Percentiles rank a stretch among this genome's conserved stretches.
Evolutionary conservation across 1,140 invertebrate species (phyloP).

Genomic region (Papilio helenus): DNA sequence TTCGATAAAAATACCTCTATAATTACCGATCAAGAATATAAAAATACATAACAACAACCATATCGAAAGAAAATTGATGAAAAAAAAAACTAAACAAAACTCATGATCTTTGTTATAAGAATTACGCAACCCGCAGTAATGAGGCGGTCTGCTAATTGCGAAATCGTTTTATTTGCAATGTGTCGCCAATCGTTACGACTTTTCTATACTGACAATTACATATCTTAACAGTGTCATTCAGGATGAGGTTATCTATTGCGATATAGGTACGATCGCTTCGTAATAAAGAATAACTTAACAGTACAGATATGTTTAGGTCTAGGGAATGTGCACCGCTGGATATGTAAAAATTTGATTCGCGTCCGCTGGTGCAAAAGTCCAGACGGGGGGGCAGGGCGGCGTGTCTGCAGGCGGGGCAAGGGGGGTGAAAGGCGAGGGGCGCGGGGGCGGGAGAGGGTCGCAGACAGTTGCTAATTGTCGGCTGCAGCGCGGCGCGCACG

Average conservation of each 20-base stretch:
- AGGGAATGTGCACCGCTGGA: conserved; percentile 5
- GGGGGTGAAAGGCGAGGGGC: conserved; percentile 57
- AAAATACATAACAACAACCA: background rate
- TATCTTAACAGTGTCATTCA: background rate
- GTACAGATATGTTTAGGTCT: background rate
- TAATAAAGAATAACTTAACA: background rate
- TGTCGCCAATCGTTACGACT: conserved; percentile 19
- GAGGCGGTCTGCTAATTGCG: conserved; percentile 28
- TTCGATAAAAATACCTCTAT: too few relatives aligned
- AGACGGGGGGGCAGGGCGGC: conserved; percentile 8
- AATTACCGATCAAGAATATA: background rate
- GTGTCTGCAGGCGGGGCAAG: background rate
- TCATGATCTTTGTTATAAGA: conserved; percentile 19
- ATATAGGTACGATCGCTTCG: background rate
- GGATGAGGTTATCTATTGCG: conserved; percentile 14
- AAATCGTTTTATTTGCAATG: conserved; percentile 30
- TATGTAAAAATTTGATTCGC: conserved; percentile 26
- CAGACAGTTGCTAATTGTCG: conserved; percentile 57
- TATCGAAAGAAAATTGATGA: background rate
- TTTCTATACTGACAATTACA: conserved; percentile 18
- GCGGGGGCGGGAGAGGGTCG: conserved; percentile 43
- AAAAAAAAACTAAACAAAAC: conserved; percentile 21
- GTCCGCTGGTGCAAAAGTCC: conserved; percentile 13
- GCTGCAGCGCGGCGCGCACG: conserved; percentile 65
- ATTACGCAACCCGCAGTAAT: conserved; percentile 28